These are phyloP conservation scores for Manis pentadactyla DNA, from an alignment of 2,797 vertebrate species.

Conservation along the genomic window DNA sequence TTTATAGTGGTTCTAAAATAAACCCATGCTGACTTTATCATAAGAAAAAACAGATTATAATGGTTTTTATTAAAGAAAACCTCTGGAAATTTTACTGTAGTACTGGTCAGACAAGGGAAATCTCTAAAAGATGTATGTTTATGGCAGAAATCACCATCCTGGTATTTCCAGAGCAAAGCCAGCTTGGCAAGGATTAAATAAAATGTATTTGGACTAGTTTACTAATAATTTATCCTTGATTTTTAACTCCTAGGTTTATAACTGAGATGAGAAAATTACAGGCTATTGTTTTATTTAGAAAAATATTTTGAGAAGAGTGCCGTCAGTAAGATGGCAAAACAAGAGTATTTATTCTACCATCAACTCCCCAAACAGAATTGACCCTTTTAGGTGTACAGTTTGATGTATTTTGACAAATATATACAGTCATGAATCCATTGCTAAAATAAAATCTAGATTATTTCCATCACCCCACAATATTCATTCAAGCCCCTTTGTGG, in stretches of 20 bases:
- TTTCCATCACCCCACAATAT: conserved; percentile 11
- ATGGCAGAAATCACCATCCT: background rate
- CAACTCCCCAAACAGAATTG: background rate
- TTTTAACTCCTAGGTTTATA: background rate
- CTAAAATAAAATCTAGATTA: conserved; percentile 56
- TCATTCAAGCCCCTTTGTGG: background rate
- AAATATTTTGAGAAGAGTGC: conserved; percentile 1
- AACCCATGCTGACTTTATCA: conserved; percentile 7
- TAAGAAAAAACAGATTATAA: background rate
- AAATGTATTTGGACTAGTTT: conserved; percentile 21
- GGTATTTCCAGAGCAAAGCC: background rate
- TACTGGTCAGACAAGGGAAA: background rate
- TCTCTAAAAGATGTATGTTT: background rate
- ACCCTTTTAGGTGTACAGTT: conserved; percentile 17
- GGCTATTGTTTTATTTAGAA: background rate
- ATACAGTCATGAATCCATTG: background rate
- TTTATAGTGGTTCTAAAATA: conserved; percentile 29
- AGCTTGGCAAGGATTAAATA: background rate
- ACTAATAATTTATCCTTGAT: background rate
- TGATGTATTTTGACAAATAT: conserved; percentile 55
- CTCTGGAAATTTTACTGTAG: background rate
- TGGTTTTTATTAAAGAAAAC: background rate
- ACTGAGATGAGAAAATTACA: background rate
- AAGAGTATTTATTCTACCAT: background rate
- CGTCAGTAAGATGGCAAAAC: background rate